Conservation (phyloP, 2,888 invertebrate genomes). For the Brachypalpus laphriformis region DNA sequence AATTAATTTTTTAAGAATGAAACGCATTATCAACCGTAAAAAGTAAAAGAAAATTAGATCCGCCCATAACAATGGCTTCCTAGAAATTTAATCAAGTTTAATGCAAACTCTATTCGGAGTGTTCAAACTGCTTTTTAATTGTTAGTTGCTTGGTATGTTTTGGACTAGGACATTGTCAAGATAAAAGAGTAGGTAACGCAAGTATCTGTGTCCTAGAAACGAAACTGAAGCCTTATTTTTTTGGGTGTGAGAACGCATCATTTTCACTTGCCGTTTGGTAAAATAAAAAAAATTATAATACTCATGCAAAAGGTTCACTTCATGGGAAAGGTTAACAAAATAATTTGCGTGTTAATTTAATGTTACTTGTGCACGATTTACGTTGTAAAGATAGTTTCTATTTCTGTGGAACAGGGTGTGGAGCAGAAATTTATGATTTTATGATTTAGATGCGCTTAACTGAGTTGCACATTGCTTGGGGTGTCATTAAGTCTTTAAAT, state of each 20-base stretch:
- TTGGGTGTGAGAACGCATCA: slow-evolving; percentile 23
- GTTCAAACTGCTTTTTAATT: not conserved
- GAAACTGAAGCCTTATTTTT: not conserved
- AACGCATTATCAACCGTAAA: slow-evolving; percentile 7
- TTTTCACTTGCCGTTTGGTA: not conserved
- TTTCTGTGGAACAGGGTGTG: slow-evolving; percentile 22
- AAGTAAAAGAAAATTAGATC: slow-evolving; percentile 3
- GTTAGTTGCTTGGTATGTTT: not conserved
- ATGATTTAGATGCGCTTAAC: slow-evolving; percentile 48
- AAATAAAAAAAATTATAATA: not conserved
- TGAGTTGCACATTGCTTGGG: slow-evolving; percentile 22
- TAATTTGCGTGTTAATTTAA: slow-evolving; percentile 47
- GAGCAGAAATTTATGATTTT: slow-evolving; percentile 47
- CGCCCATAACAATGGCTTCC: not conserved
- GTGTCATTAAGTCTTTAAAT: not conserved
- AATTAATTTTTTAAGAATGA: not conserved
- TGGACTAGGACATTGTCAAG: slow-evolving; percentile 24
- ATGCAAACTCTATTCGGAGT: slow-evolving; percentile 16
- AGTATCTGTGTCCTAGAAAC: not conserved
- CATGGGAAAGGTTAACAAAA: slow-evolving; percentile 28
- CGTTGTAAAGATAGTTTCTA: slow-evolving; percentile 1
- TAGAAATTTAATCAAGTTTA: slow-evolving; percentile 51
- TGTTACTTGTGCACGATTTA: slow-evolving; percentile 45
- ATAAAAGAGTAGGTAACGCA: not conserved
- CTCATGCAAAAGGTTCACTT: not conserved